Percentiles rank a stretch among this genome's conserved stretches.
These are phyloP conservation scores for Aeoliscus strigatus DNA, from an alignment of 2,797 vertebrate genomes.

Conservation along the genomic window DNA sequence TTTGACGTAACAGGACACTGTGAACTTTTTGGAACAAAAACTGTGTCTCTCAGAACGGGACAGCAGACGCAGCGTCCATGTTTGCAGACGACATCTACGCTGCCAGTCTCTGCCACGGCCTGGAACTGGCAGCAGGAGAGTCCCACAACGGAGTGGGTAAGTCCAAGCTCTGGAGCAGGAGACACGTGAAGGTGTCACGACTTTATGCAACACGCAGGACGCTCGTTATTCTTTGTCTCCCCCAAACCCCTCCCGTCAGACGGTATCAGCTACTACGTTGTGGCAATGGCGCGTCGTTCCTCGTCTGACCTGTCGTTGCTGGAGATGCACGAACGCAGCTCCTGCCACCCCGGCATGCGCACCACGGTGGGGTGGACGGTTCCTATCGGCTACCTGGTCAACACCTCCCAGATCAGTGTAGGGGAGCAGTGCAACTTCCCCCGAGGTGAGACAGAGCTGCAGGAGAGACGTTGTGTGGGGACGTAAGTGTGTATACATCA, in stretches of 20 bases:
- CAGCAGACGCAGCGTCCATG: slow-evolving; percentile 77
- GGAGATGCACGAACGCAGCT: slow-evolving; percentile 83
- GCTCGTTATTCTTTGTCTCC: neutral
- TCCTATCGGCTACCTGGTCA: slow-evolving; percentile 80
- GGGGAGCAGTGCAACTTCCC: slow-evolving; percentile 81
- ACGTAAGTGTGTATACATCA: slow-evolving; percentile 4
- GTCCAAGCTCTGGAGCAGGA: slow-evolving; percentile 19
- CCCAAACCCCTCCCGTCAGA: slow-evolving; percentile 46
- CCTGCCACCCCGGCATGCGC: slow-evolving; percentile 79
- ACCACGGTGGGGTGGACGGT: slow-evolving; percentile 83
- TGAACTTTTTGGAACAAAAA: neutral
- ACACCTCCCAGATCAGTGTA: slow-evolving; percentile 79
- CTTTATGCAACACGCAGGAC: neutral
- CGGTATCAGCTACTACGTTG: slow-evolving; percentile 75
- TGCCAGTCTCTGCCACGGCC: slow-evolving; percentile 73
- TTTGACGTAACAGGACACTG: neutral
- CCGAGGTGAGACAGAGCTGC: slow-evolving; percentile 56
- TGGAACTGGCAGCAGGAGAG: slow-evolving; percentile 77
- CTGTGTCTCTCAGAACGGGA: slow-evolving; percentile 65
- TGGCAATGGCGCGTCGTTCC: slow-evolving; percentile 76
- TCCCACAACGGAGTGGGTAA: slow-evolving; percentile 75
- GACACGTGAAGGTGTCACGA: neutral
- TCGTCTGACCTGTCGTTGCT: slow-evolving; percentile 77
- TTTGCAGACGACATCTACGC: slow-evolving; percentile 78
- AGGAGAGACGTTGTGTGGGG: neutral